Evolutionary conservation across 2,113 vertebrate species (phyloP).

Genomic region (Pteruthius melanotis): DNA sequence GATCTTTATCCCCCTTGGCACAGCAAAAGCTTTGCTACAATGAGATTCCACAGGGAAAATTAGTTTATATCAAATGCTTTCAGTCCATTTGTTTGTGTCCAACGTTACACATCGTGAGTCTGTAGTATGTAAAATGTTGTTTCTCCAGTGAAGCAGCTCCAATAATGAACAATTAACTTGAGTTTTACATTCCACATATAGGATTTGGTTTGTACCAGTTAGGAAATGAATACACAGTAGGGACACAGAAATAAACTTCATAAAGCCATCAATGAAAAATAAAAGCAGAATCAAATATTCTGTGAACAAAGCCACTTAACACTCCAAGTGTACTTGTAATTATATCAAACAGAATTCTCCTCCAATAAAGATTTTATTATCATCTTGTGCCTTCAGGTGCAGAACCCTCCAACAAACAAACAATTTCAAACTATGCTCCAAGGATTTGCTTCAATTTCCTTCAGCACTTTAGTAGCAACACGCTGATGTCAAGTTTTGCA

Average conservation of each 20-base stretch:
- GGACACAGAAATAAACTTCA: not conserved
- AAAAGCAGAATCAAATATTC: not conserved
- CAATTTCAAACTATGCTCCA: not conserved
- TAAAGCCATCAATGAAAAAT: not conserved
- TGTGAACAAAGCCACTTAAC: not conserved
- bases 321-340: not conserved
- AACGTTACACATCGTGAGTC: not conserved
- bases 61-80: not conserved
- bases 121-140: not conserved
- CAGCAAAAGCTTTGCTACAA: not conserved
- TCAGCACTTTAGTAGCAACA: not conserved
- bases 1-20: not conserved
- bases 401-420: not conserved
- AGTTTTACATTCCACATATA: not conserved
- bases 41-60: not conserved
- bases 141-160: not conserved
- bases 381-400: not conserved
- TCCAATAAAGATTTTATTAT: not conserved
- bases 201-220: not conserved
- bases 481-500: not conserved
- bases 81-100: not conserved
- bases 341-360: not conserved
- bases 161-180: not conserved
- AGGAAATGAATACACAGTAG: not conserved
- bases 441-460: not conserved